A percentile compares a stretch with the other conserved stretches of the same genome.
Evolutionary conservation across 37 sponge, comb jelly and placozoan genomes (phyloP).

Genomic region (Cliona cf. orientalis): DNA sequence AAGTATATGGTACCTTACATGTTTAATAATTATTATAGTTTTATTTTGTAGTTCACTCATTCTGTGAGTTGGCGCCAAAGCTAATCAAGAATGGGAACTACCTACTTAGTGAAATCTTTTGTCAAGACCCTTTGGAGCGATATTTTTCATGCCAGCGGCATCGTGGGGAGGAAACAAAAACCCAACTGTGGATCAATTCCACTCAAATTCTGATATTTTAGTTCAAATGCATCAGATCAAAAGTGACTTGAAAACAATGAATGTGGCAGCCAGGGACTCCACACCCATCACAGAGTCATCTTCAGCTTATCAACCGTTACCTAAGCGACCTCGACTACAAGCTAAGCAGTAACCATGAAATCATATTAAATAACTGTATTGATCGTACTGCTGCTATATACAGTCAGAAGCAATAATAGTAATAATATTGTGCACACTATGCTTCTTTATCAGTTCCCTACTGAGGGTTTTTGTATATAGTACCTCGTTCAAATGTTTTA

Average conservation of each 20-base stretch:
- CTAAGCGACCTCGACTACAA: neutral
- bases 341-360: neutral
- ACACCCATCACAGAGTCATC: neutral
- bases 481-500: neutral
- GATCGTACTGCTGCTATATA: neutral
- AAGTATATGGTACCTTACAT: neutral
- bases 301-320: neutral
- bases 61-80: conserved; percentile 14
- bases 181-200: neutral
- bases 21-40: neutral
- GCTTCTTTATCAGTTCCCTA: conserved; percentile 2
- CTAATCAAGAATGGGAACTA: neutral
- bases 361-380: neutral
- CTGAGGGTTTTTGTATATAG: conserved; percentile 21
- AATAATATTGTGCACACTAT: neutral
- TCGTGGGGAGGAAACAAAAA: neutral
- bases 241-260: neutral
- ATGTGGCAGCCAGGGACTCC: neutral
- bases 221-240: neutral
- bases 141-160: neutral
- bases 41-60: neutral
- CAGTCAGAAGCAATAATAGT: neutral
- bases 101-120: neutral
- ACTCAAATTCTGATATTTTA: neutral
- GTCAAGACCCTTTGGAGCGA: neutral